Evolutionary conservation across 2,113 vertebrate genomes (phyloP), one percentile per base, ranked within the genome.

Genomic region (Brachyhypopomus gauderio): DNA sequence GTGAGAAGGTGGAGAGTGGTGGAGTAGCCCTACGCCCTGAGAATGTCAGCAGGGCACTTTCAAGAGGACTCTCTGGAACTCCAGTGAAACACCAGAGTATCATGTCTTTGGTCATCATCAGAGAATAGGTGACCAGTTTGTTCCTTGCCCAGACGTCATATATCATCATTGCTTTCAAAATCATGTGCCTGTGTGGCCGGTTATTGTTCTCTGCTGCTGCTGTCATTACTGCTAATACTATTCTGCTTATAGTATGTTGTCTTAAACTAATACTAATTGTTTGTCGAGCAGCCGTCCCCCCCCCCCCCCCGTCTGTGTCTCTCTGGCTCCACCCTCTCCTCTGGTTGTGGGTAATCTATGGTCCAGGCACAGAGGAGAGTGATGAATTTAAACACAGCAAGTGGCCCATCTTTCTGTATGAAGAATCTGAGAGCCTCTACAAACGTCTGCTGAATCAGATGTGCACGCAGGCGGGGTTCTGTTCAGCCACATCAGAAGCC

Each of bases 331-430:
- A 19, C 17, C 25, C 64, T 22, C 14, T 55, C 14, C 20, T 27
- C 85, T 89, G 81, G 84, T 85, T 87, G 58, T 86, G 45, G 45
- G 1, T 88, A 86, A 85, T 90, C 90, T 92, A 86, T 91, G 87
- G 89, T 86, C 89, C 86, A 86, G 88, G 85, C 87, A 60, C 56
- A 25, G 41, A 78, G 59, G 59, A 86, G 83, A 78, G 71, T 88
- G 89, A 92, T 91, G 83, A 89, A 93, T 91, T 90, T 89, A 92
- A 92, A 89, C 72, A 86, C 71, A 87, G 84, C 58, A 72, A 88
- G 84, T 64, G 64, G 86, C 79, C 85, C 89, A 93, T 93, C 89
- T 88, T 88, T 92, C 90, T 88, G 80, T 60, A 85, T 84, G 84
- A 83, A 85, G 86, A 86, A 86, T 89, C 86, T 52, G 84, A 81